Conservation (phyloP, 2,797 vertebrate genomes). For the Dendrocincla fuliginosa region DNA sequence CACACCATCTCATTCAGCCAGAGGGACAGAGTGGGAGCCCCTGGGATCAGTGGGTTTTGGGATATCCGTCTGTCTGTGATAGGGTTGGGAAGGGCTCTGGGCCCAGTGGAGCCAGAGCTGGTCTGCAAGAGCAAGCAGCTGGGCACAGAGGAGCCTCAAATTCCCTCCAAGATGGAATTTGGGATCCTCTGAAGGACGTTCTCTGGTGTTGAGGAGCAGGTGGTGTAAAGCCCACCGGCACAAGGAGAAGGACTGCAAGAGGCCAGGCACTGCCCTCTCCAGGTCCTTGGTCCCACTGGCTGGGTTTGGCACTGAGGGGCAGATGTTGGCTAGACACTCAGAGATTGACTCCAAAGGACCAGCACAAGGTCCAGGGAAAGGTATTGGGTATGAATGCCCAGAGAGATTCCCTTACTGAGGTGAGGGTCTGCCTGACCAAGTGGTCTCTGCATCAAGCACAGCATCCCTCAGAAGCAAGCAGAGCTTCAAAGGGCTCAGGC, state of each 20-base stretch:
- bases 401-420: neutral
- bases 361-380: neutral
- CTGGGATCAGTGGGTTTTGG: conserved; percentile 54
- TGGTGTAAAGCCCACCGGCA: neutral
- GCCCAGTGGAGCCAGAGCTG: neutral
- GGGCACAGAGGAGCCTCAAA: neutral
- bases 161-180: neutral
- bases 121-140: neutral
- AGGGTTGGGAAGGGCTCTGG: conserved; percentile 21
- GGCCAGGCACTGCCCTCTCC: neutral
- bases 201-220: fast-evolving
- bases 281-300: neutral
- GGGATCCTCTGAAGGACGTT: neutral
- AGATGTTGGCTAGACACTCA: neutral
- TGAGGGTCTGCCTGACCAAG: neutral
- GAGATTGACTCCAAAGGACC: neutral
- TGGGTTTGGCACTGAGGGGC: fast-evolving
- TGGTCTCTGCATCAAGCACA: neutral
- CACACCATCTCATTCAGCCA: conserved; percentile 73
- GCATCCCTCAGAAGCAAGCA: neutral
- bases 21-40: conserved; percentile 16
- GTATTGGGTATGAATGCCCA: neutral
- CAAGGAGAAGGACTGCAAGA: neutral
- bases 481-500: neutral
- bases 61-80: conserved; percentile 50